These are phyloP conservation scores for Diarsia rubi DNA, from an alignment of 2,888 invertebrate species.

Conservation along the genomic window DNA sequence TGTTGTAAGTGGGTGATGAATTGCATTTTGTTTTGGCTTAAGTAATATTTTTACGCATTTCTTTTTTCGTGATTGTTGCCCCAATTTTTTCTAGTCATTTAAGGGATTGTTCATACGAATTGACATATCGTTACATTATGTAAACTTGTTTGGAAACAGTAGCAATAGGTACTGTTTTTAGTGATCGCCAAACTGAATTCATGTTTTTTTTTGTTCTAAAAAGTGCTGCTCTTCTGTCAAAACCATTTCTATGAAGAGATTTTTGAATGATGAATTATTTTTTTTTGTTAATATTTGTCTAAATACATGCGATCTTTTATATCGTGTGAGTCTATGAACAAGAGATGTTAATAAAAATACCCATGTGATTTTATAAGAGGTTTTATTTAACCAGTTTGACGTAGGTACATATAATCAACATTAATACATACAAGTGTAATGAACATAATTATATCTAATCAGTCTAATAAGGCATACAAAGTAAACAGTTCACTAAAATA, in stretches of 20 bases:
- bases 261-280: too few relatives aligned
- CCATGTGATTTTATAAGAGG: slow-evolving; percentile 39
- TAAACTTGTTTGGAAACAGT: slow-evolving; percentile 23
- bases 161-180: neutral
- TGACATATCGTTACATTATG: slow-evolving; percentile 17
- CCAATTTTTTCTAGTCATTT: slow-evolving; percentile 57
- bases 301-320: slow-evolving; percentile 16
- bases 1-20: slow-evolving; percentile 35
- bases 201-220: neutral
- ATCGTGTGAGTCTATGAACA: slow-evolving; percentile 25
- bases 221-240: neutral
- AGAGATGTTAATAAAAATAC: slow-evolving; percentile 45
- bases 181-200: neutral
- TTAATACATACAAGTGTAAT: slow-evolving; percentile 52
- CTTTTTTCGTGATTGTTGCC: slow-evolving; percentile 30
- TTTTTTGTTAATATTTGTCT: slow-evolving; percentile 33
- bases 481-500: slow-evolving; percentile 60
- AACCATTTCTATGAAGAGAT: neutral
- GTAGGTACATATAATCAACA: slow-evolving; percentile 53
- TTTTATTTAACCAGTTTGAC: slow-evolving; percentile 57
- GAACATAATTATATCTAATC: slow-evolving; percentile 68
- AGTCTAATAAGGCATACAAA: slow-evolving; percentile 72
- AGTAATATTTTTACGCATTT: slow-evolving; percentile 57
- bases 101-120: slow-evolving; percentile 22
- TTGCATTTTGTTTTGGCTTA: slow-evolving; percentile 56